Base-by-base conservation (phyloP, 2,797 vertebrate species). In the Moxostoma hubbsi region DNA sequence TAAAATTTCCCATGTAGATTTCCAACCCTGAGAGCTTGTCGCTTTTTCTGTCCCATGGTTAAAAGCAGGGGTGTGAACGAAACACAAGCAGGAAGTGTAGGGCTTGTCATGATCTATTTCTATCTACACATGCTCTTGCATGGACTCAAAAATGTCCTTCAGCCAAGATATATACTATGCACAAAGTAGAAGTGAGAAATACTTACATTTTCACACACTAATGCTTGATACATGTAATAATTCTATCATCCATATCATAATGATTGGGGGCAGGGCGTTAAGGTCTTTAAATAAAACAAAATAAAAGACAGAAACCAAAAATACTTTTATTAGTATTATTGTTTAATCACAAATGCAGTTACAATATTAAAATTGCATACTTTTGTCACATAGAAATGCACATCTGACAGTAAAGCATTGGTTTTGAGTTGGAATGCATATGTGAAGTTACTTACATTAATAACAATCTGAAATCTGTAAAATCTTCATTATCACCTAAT, bases 1-100 rank as follows among this genome's bases (percentile, higher is more conserved):
- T 86, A 84, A 16, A 51, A 82, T 75, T 82, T 73, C 75, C 67
- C 36, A 51, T 73, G 79, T 81, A 73, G 61, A 68, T 84, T 82
- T 78, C 78, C 84, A 86, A 84, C 85, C 77, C 83, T 82, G 73
- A 85, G 81, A 88, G 82, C 80, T 85, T 82, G 76, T 71, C 68
- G 5, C 55, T 69, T 75, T 70, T 61, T 50, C 46, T 24, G 50
- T 73, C 72, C n/a, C 58, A 36, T 57, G 47, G 51, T 83, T 84
- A 80, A 85, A 80, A 81, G 76, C 16, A 49, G 62, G 53, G 80
- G 66, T 70, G 50, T 51, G 70, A 66, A 78, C 58, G 64, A 69
- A 79, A 84, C 73, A 64, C 75, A 61, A 75, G 70, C 63, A 64
- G 24, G 73, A 74, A 55, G 54, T 63, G 57, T 65, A 82, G 7